Conservation (phyloP, 2,113 vertebrate genomes). For the Paradoxurus hermaphroditus region DNA sequence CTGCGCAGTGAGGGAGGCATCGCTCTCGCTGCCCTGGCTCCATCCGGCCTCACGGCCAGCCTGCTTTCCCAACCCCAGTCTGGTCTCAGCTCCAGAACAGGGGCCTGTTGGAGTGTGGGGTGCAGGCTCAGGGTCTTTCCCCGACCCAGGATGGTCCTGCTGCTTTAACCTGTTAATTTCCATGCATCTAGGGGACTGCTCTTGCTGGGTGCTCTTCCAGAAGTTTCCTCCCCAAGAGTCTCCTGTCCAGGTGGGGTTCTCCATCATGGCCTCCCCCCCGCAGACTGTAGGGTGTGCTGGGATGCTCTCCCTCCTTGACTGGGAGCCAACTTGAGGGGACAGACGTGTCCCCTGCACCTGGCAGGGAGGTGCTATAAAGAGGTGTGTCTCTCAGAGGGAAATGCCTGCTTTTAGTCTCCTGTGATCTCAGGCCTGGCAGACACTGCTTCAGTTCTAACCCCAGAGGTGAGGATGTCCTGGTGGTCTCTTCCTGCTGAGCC, state of each 20-base stretch:
- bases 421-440: background rate
- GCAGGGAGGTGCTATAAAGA: no score
- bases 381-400: background rate
- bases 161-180: background rate
- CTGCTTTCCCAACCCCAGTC: background rate
- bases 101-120: background rate
- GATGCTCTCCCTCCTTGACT: background rate
- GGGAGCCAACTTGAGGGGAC: background rate
- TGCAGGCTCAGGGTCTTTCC: background rate
- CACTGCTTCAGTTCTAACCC: background rate
- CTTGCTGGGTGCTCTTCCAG: background rate
- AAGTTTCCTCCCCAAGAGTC: background rate
- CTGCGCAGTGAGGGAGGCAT: no score
- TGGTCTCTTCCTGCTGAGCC: no score
- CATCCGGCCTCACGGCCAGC: no score
- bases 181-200: background rate
- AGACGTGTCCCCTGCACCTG: background rate
- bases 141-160: rapidly evolving
- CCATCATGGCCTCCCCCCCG: background rate
- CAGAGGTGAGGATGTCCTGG: background rate
- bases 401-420: background rate
- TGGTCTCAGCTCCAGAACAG: background rate
- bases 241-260: background rate
- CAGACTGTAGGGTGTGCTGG: background rate
- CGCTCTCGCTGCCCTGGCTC: rapidly evolving